A percentile compares a stretch with the other conserved stretches of the same genome.
These are phyloP conservation scores for Amphiura filiformis DNA, from an alignment of 35 echinoderm and acorn worm genomes.

Conservation along the genomic window DNA sequence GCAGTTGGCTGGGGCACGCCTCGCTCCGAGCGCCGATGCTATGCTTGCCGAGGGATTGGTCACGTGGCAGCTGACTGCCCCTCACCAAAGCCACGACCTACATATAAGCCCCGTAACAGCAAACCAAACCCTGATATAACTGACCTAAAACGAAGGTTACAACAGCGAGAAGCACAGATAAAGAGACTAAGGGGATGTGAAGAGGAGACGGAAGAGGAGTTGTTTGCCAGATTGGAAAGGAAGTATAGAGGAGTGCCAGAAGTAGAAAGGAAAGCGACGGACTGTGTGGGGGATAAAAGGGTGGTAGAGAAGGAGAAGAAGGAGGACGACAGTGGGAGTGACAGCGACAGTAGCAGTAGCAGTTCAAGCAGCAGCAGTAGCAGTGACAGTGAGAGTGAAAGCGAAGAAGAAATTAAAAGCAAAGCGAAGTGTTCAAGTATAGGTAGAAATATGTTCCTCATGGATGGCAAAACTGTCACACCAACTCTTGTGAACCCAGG, in stretches of 20 bases:
- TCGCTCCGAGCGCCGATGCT: no score
- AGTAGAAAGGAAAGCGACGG: background rate
- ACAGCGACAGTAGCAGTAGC: background rate
- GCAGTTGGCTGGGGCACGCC: no score
- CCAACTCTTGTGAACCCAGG: no score
- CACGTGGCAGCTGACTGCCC: no score
- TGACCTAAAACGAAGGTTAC: background rate
- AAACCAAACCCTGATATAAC: no score
- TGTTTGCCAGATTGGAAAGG: background rate
- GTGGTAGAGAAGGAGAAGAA: background rate
- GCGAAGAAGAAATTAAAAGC: background rate
- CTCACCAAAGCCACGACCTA: no score
- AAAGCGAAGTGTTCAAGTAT: background rate
- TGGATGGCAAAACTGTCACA: no score
- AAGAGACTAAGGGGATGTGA: background rate
- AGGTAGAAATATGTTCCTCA: no score
- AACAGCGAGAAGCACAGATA: background rate
- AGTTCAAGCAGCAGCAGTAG: background rate
- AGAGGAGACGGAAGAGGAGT: background rate
- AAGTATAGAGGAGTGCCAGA: no score
- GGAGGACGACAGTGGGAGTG: background rate
- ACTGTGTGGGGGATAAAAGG: background rate
- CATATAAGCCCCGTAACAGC: no score
- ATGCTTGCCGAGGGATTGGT: no score
- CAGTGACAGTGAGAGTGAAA: background rate